Base-by-base conservation (phyloP, 2,797 vertebrate genomes). In the Erpetoichthys calabaricus region DNA sequence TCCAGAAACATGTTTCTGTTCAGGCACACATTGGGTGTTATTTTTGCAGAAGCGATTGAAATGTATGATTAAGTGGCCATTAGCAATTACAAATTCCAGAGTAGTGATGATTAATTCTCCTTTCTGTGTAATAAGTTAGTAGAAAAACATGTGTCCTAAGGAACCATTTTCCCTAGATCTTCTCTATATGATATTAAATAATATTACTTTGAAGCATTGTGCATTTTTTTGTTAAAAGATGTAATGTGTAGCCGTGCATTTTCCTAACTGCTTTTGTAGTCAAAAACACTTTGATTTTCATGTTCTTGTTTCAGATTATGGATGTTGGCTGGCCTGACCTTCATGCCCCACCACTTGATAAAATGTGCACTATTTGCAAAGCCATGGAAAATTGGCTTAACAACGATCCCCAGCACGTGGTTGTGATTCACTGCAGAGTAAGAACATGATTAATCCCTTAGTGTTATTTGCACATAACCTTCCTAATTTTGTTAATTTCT, bases 311-410 rank as follows among this genome's bases (percentile, higher is more conserved):
- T 45, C 70, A 98, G 93, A 88, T 89, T 45, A 82, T 98, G 80
- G 92, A 97, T 60, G 88, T 91, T 8, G 92, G 93, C 42, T 98
- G 95, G 95, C 95, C 91, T 0, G 95, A 97, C 71, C 79, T 93
- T 54, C 91, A 98, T 0, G 94, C 95, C 2, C 95, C 92, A 0
- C 89, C 91, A 25, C 82, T 98, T 45, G 89, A 98, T 71, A 98
- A 93, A 74, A 83, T 98, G 72, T 97, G 95, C 69, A 92, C 87
- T 66, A 92, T 98, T 71, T 98, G 95, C 67, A 98, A 98, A 74
- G 86, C 91, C 45, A 91, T 97, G 86, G 95, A 98, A 76, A 83
- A 85, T 42, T 98, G 95, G 95, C 79, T 98, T 55, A 90, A 91
- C 63, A 84, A 68, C 0, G 81, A 94, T 73, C 86, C 87, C 4